Evolutionary conservation across 2,113 vertebrate species (phyloP), one percentile per base, ranked within the genome.

Genomic region (Platycercus adscitus): DNA sequence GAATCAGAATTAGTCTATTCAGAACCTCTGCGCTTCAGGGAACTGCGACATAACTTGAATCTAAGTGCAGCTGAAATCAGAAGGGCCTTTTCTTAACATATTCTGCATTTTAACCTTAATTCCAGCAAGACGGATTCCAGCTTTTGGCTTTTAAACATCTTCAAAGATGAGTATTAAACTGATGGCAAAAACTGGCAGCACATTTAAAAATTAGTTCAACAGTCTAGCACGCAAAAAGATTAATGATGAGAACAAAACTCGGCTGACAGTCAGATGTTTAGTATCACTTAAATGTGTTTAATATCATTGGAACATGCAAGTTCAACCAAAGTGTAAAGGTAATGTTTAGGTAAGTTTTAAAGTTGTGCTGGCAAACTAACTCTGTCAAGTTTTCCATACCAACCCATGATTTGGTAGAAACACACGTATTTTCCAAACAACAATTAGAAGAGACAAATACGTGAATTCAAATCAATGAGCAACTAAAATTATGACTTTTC

Each of bases 271-370:
- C 64, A 93, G 61, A 75, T 91, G 76, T 71, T 94, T 66, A 79
- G n/a, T 56, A 82, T 79, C 71, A 86, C 61, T 86, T 78, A 20
- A 75, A 37, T 33, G 5, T 52, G 41, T 81, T 93, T 86, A 58
- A 20, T 41, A 65, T 35, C 49, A 86, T 6, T 60, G 43, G 61
- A 86, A 89, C 49, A 91, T 35, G 66, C 21, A 88, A 88, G 65
- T 91, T 93, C 80, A 94, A 72, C 21, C 55, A 61, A 91, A 94
- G 90, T 85, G 46, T 56, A 94, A 81, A 89, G 78, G 63, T 94
- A 90, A 91, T 81, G 28, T 49, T 69, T 65, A 94, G 13, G 46
- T 39, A 81, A 80, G 31, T 55, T 84, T 87, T 63, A 52, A 61
- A 52, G 15, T 41, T 46, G 17, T 56, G 15, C 31, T 49, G 60